Percentiles rank a stretch among this genome's conserved stretches.
Evolutionary conservation across 1,140 invertebrate genomes (phyloP).

Genomic region (Solenopsis fugax): DNA sequence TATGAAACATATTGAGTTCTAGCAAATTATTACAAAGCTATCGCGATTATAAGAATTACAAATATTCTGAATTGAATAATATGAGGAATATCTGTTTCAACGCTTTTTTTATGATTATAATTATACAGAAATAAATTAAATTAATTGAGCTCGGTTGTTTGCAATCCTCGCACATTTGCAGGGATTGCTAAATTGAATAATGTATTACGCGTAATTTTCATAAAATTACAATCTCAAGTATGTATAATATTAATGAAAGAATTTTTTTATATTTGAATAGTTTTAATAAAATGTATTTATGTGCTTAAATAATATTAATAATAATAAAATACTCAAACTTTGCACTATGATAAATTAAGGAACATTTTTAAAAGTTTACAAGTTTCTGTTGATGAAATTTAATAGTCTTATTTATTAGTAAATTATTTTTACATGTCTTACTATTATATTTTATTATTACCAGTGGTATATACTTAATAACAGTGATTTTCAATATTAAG

Average conservation of each 20-base stretch:
- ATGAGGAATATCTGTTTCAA: neutral
- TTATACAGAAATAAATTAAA: constrained; percentile 45
- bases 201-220: constrained; percentile 37
- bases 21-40: neutral
- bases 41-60: constrained; percentile 26
- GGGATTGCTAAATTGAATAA: constrained; percentile 46
- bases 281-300: constrained; percentile 41
- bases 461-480: neutral
- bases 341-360: neutral
- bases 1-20: neutral
- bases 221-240: constrained; percentile 40
- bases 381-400: neutral
- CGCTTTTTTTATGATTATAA: constrained; percentile 18
- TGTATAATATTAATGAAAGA: constrained; percentile 35
- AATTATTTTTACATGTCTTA: no score
- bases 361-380: neutral
- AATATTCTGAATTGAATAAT: constrained; percentile 21
- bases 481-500: neutral
- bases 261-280: neutral
- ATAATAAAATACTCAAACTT: neutral
- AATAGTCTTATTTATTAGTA: neutral
- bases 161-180: constrained; percentile 5
- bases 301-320: constrained; percentile 1
- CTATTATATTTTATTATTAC: neutral
- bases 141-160: constrained; percentile 45